Evolutionary conservation across 2,797 vertebrate genomes (phyloP).

Genomic region (Clarias pachynema): DNA sequence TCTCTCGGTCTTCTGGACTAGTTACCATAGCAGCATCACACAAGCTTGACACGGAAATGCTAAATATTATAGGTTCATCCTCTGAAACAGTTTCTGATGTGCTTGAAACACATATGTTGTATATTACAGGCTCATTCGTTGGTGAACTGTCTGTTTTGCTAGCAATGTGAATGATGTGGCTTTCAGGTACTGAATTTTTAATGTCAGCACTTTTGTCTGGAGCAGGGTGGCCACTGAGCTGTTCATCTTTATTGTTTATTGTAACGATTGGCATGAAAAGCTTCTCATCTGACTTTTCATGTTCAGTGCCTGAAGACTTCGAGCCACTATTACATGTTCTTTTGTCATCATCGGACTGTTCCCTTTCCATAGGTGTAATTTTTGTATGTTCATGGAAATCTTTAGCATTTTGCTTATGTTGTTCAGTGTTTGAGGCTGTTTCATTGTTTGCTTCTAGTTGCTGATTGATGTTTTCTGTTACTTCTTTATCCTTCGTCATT

Average conservation of each 20-base stretch:
- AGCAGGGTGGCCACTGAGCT: slow-evolving; percentile 18
- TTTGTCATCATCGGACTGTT: slow-evolving; percentile 12
- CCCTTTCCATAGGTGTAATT: neutral
- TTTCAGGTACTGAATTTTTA: slow-evolving; percentile 18
- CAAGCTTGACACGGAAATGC: slow-evolving; percentile 38
- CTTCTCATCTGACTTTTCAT: slow-evolving; percentile 11
- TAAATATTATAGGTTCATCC: slow-evolving; percentile 45
- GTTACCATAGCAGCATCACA: slow-evolving; percentile 18
- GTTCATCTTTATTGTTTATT: slow-evolving; percentile 20
- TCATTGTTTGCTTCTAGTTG: neutral
- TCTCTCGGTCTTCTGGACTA: slow-evolving; percentile 25
- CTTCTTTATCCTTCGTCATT: slow-evolving; percentile 1
- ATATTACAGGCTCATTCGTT: slow-evolving; percentile 50
- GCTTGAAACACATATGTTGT: slow-evolving; percentile 53
- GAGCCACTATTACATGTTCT: neutral
- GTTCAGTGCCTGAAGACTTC: neutral
- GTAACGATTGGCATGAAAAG: neutral
- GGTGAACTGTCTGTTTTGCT: slow-evolving; percentile 39
- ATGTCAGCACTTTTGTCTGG: slow-evolving; percentile 16
- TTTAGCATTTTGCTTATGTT: slow-evolving; percentile 10
- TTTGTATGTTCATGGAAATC: neutral
- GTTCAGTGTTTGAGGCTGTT: neutral
- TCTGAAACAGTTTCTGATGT: slow-evolving; percentile 37
- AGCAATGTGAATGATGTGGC: slow-evolving; percentile 25
- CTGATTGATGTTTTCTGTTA: slow-evolving; percentile 12